Evolutionary conservation across 2,888 invertebrate species (phyloP).

Genomic region (Ennomos quercinarius): DNA sequence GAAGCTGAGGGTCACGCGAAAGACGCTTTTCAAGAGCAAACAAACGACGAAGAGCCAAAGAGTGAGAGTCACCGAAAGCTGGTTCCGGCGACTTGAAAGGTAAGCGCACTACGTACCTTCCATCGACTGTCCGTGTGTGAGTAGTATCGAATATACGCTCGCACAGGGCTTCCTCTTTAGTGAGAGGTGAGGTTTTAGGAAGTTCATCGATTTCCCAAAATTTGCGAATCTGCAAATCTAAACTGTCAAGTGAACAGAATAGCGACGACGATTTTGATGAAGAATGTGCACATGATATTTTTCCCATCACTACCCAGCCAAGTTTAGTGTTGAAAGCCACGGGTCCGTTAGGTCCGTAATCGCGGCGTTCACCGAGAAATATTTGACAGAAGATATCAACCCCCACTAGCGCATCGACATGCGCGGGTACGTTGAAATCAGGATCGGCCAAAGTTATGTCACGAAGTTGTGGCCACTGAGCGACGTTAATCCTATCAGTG

Average conservation of each 20-base stretch:
- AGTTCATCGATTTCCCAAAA: constrained; percentile 10
- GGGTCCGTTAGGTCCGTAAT: constrained; percentile 7
- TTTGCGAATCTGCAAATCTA: background rate
- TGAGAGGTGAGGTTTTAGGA: background rate
- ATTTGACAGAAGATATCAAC: constrained; percentile 9
- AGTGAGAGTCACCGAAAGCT: constrained; percentile 1
- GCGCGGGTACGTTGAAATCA: background rate
- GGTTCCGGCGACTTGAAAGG: constrained; percentile 1
- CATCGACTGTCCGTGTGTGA: background rate
- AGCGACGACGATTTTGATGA: no score
- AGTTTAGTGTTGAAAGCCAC: constrained; percentile 7
- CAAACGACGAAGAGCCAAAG: background rate
- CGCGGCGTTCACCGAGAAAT: constrained; percentile 8
- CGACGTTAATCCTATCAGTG: no score
- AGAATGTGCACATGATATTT: background rate
- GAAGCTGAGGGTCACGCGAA: background rate
- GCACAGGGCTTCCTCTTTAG: no score
- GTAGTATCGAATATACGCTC: background rate
- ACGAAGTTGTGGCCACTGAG: no score
- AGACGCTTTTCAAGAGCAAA: no score
- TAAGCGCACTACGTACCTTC: background rate
- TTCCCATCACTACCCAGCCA: constrained; percentile 11
- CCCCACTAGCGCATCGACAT: constrained; percentile 7
- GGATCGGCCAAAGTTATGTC: no score
- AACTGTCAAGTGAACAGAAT: no score